Percentiles rank a stretch among this genome's conserved stretches.
These are phyloP conservation scores for Spermophilus dauricus DNA, from an alignment of 2,113 vertebrate genomes.

Conservation along the genomic window DNA sequence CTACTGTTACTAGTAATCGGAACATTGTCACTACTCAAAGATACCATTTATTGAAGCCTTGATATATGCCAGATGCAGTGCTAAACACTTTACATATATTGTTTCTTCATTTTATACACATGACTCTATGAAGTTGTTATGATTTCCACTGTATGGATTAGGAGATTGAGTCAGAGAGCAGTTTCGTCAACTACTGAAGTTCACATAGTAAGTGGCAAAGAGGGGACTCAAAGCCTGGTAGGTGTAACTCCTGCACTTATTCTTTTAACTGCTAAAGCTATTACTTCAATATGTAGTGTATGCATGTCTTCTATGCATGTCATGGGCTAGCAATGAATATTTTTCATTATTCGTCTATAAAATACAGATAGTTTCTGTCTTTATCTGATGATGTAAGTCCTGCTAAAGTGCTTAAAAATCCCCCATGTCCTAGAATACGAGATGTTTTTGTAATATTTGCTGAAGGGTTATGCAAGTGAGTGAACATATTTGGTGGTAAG, in stretches of 20 bases:
- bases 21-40: background rate
- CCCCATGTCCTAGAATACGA: slow-evolving; percentile 9
- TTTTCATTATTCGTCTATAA: slow-evolving; percentile 57
- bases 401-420: background rate
- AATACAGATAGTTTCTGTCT: background rate
- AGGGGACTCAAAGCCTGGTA: background rate
- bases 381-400: slow-evolving; percentile 5
- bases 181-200: background rate
- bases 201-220: background rate
- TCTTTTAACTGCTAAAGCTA: background rate
- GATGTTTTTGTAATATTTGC: slow-evolving; percentile 24
- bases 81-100: background rate
- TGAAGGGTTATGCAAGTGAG: slow-evolving; percentile 17
- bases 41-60: background rate
- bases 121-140: background rate
- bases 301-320: background rate
- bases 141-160: background rate
- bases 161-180: background rate
- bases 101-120: slow-evolving; percentile 20
- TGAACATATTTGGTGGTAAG: background rate
- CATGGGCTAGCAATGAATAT: background rate
- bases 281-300: background rate
- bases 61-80: background rate
- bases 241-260: background rate
- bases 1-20: background rate